phyloP scores from a whole-genome alignment of 2,113 vertebrate species.

The Castor canadensis region DNA sequence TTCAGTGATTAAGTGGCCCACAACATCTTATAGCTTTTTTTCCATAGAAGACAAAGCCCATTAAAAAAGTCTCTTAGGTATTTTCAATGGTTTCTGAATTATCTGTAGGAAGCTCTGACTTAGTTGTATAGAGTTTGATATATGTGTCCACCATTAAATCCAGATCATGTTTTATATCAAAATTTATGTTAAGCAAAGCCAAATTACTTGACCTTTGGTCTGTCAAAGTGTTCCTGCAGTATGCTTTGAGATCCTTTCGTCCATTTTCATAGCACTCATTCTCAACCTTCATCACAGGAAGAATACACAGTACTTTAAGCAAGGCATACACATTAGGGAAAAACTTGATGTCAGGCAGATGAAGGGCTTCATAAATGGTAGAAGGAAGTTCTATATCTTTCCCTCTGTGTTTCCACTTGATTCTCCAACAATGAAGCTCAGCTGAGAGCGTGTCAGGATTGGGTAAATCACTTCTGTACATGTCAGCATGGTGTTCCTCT shows the following conservation, averaged over 20 bases:
- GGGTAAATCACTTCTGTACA: slow-evolving; percentile 92
- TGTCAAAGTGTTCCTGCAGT: slow-evolving; percentile 89
- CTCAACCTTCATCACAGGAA: slow-evolving; percentile 90
- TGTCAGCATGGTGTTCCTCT: slow-evolving; percentile 90
- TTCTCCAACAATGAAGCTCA: slow-evolving; percentile 96
- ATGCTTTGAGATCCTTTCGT: slow-evolving; percentile 86
- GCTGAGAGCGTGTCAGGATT: slow-evolving; percentile 92
- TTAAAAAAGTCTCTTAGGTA: slow-evolving; percentile 71
- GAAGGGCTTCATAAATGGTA: slow-evolving; percentile 92
- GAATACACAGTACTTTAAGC: slow-evolving; percentile 89
- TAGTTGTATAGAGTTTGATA: slow-evolving; percentile 87
- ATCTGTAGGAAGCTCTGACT: slow-evolving; percentile 79
- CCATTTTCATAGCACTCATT: slow-evolving; percentile 84
- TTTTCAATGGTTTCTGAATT: slow-evolving; percentile 78
- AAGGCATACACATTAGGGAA: slow-evolving; percentile 94
- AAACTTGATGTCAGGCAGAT: slow-evolving; percentile 94
- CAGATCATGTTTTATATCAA: slow-evolving; percentile 90
- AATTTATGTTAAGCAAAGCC: slow-evolving; percentile 92
- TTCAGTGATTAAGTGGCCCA: slow-evolving; percentile 47
- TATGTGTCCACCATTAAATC: slow-evolving; percentile 94
- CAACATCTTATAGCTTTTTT: background rate
- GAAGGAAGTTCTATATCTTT: slow-evolving; percentile 92
- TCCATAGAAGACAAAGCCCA: slow-evolving; percentile 52
- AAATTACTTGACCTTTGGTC: slow-evolving; percentile 90
- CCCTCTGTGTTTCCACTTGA: slow-evolving; percentile 96